Evolutionary conservation across 2,888 invertebrate genomes (phyloP).

Genomic region (Acanthosoma haemorrhoidale): DNA sequence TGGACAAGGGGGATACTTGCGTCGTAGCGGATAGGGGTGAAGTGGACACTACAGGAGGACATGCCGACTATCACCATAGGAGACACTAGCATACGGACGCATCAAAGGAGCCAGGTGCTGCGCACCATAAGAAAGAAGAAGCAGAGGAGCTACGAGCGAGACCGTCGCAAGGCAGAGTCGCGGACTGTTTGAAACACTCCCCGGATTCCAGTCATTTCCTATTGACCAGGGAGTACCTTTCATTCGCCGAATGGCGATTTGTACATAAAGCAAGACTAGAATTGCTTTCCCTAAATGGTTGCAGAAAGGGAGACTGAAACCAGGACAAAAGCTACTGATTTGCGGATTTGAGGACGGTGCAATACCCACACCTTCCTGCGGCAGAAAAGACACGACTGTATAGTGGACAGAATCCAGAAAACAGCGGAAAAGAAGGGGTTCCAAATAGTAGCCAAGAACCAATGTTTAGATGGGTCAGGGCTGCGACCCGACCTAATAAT

Average conservation of each 20-base stretch:
- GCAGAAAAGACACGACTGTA: slow-evolving; percentile 17
- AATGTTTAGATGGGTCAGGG: no score
- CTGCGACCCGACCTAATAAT: no score
- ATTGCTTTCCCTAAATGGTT: slow-evolving; percentile 29
- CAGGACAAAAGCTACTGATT: no score
- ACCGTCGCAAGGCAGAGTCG: slow-evolving; percentile 33
- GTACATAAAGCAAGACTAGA: slow-evolving; percentile 39
- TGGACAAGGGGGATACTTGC: slow-evolving; percentile 14
- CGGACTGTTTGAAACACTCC: slow-evolving; percentile 25
- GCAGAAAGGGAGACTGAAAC: no score
- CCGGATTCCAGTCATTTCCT: slow-evolving; percentile 36
- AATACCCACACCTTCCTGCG: neutral
- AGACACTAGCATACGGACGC: neutral
- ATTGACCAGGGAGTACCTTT: slow-evolving; percentile 32
- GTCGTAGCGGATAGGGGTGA: neutral
- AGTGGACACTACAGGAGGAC: neutral
- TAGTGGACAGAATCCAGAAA: neutral
- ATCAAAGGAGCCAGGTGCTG: neutral
- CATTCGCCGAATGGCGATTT: slow-evolving; percentile 42
- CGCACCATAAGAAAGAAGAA: neutral
- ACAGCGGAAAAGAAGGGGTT: no score
- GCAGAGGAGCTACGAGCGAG: slow-evolving; percentile 16
- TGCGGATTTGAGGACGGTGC: slow-evolving; percentile 16
- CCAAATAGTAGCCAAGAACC: neutral
- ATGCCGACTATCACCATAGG: neutral